phyloP scores from a whole-genome alignment of 2,113 vertebrate genomes.

The Lonchura striata region DNA sequence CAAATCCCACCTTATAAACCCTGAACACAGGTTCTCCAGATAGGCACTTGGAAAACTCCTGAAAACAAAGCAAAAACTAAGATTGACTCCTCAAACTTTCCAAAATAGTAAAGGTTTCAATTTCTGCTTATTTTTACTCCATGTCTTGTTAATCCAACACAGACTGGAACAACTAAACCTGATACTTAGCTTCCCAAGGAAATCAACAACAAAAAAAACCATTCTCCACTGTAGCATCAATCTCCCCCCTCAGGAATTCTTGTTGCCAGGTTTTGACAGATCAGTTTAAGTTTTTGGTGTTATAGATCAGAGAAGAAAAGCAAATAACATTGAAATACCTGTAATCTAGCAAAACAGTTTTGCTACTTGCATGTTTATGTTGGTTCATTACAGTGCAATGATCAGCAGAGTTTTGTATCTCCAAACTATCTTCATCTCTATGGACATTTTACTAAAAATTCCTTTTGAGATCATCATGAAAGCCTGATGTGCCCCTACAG shows the following conservation, averaged over 20 bases:
- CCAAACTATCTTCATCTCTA: background rate
- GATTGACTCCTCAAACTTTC: background rate
- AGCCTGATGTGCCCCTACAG: background rate
- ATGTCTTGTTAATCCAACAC: background rate
- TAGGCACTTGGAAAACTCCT: background rate
- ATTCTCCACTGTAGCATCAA: background rate
- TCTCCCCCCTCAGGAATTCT: background rate
- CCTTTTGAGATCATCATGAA: background rate
- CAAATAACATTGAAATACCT: background rate
- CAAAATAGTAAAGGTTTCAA: background rate
- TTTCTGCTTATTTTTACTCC: background rate
- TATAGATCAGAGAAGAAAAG: background rate
- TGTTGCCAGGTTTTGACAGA: background rate
- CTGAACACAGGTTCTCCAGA: background rate
- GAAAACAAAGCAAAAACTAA: background rate
- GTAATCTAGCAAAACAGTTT: background rate
- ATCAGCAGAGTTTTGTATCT: background rate
- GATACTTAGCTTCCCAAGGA: background rate
- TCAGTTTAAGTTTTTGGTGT: background rate
- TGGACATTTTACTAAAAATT: background rate
- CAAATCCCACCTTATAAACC: background rate
- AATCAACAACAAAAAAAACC: background rate
- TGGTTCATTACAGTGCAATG: rapidly evolving
- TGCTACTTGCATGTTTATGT: background rate
- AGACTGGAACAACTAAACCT: background rate